phyloP scores from a whole-genome alignment of 2,113 vertebrate genomes.

The Mesoclemmys tuberculata region DNA sequence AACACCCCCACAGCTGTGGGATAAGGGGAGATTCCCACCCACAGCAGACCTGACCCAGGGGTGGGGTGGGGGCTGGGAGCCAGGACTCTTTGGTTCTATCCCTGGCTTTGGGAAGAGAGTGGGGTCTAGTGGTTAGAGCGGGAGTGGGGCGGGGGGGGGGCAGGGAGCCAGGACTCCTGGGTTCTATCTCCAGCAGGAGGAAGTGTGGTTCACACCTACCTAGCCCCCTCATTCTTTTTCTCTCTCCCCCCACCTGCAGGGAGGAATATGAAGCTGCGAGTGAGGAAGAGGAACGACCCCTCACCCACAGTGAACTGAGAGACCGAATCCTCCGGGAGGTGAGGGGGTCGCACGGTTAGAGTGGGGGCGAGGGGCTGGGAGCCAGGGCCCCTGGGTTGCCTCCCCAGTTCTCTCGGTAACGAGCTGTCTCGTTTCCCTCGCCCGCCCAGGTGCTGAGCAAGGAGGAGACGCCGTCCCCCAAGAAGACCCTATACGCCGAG shows the following conservation, averaged over 20 bases:
- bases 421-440: not conserved
- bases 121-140: not conserved
- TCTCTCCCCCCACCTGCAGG: constrained; percentile 46
- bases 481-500: not conserved
- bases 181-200: not conserved
- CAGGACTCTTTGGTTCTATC: not conserved
- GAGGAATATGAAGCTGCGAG: constrained; percentile 66
- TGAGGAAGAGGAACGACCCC: constrained; percentile 81
- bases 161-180: not conserved
- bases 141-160: too few relatives aligned
- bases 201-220: not conserved
- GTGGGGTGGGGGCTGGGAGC: not conserved
- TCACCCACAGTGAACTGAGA: constrained; percentile 80
- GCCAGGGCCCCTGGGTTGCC: not conserved
- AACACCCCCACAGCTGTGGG: not conserved
- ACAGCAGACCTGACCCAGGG: not conserved
- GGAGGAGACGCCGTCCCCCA: not conserved
- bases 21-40: not conserved
- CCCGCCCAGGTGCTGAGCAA: not conserved
- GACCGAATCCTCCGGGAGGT: constrained; percentile 77
- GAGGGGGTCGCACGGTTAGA: not conserved
- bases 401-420: not conserved
- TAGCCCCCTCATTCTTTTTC: not conserved
- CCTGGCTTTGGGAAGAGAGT: not conserved
- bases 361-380: not conserved